These are phyloP conservation scores for Bradynema listronoti DNA, from an alignment of 1,140 invertebrate genomes.

Conservation along the genomic window DNA sequence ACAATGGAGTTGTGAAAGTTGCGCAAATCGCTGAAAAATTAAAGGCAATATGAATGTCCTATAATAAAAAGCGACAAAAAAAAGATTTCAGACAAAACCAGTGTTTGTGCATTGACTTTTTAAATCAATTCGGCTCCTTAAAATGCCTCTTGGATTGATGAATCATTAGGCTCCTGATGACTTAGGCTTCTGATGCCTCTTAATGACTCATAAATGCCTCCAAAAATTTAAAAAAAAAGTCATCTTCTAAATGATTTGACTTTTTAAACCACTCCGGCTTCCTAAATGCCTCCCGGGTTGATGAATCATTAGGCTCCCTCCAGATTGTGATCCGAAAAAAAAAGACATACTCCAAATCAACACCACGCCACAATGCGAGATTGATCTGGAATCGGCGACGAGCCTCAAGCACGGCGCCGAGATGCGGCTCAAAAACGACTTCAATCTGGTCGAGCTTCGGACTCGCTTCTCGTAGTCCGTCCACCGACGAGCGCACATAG, in stretches of 20 bases:
- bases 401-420: conserved; percentile 37
- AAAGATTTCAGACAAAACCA: neutral
- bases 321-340: neutral
- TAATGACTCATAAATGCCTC: neutral
- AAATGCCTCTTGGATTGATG: neutral
- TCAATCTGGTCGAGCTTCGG: conserved; percentile 53
- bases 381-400: conserved; percentile 43
- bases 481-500: conserved; percentile 36
- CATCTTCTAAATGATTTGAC: neutral
- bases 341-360: neutral
- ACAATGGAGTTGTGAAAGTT: conserved; percentile 38
- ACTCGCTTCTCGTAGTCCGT: conserved; percentile 32
- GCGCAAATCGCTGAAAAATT: conserved; percentile 27
- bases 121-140: neutral
- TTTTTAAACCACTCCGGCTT: neutral
- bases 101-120: neutral
- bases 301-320: neutral
- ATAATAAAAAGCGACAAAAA: conserved; percentile 11
- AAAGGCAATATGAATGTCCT: no score
- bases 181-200: conserved; percentile 5
- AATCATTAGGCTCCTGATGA: neutral
- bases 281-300: neutral
- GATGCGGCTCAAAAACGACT: conserved; percentile 39
- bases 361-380: conserved; percentile 20
- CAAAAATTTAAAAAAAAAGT: neutral